A percentile compares a stretch with the other conserved stretches of the same genome.
phyloP scores from a whole-genome alignment of 2,113 vertebrate genomes.

The Amphiprion percula region DNA sequence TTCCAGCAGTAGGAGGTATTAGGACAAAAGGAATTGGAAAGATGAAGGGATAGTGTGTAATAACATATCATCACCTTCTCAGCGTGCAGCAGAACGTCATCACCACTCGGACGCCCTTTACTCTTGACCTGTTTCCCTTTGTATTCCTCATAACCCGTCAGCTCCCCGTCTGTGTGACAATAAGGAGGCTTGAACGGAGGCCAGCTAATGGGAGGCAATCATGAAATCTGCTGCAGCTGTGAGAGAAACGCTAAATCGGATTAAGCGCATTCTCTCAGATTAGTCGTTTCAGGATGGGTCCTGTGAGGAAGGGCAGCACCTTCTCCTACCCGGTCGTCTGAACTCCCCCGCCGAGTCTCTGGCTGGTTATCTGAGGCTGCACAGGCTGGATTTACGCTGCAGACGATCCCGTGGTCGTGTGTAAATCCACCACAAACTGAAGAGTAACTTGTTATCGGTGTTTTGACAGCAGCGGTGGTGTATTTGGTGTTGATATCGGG shows the following conservation, averaged over 20 bases:
- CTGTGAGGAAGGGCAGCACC: constrained; percentile 25
- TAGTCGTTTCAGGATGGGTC: constrained; percentile 56
- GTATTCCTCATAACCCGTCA: constrained; percentile 4
- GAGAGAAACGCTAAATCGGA: constrained; percentile 62
- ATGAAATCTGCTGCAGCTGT: constrained; percentile 36
- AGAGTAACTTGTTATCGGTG: constrained; percentile 25
- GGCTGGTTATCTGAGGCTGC: constrained; percentile 45
- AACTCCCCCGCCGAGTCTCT: constrained; percentile 17
- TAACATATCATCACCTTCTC: background rate
- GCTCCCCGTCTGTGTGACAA: constrained; percentile 3
- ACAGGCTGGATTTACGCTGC: constrained; percentile 53
- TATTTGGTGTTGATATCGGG: background rate
- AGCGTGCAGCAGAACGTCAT: background rate
- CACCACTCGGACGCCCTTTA: background rate
- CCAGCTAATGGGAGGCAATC: constrained; percentile 39
- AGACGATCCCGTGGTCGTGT: constrained; percentile 24
- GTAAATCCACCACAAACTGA: constrained; percentile 27
- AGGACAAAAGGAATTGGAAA: background rate
- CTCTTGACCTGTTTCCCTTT: constrained; percentile 3
- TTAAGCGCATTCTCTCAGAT: constrained; percentile 71
- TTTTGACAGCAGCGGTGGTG: constrained; percentile 16
- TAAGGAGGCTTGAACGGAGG: background rate
- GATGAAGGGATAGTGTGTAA: background rate
- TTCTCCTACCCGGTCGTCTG: background rate
- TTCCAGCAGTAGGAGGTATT: constrained; percentile 11